phyloP scores from a whole-genome alignment of 2,113 vertebrate species.

The Alouatta palliata region DNA sequence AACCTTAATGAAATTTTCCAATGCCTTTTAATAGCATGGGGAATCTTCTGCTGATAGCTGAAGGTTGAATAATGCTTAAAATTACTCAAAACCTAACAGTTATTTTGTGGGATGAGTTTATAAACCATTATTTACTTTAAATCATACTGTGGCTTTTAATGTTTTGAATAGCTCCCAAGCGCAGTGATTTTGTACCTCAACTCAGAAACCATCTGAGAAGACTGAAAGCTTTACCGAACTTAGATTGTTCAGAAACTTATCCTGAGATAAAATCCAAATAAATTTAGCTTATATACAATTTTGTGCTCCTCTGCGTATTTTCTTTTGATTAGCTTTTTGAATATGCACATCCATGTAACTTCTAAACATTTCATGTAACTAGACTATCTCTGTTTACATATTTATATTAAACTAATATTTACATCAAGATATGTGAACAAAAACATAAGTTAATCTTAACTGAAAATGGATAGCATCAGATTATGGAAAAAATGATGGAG shows the following conservation, averaged over 20 bases:
- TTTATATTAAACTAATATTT: background rate
- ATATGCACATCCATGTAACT: background rate
- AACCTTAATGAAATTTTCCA: background rate
- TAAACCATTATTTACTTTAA: constrained; percentile 43
- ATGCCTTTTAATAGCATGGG: background rate
- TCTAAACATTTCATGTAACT: background rate
- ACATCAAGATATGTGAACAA: background rate
- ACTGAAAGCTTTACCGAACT: background rate
- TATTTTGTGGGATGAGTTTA: constrained; percentile 43
- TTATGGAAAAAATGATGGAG: background rate
- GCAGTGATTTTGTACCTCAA: background rate
- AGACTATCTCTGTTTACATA: background rate
- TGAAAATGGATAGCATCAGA: background rate
- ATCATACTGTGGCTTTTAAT: constrained; percentile 26
- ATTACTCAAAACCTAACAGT: background rate
- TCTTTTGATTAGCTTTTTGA: background rate
- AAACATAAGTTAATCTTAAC: background rate
- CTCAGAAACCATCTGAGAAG: background rate
- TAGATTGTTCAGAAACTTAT: constrained; percentile 35
- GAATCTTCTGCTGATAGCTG: background rate
- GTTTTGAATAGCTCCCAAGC: constrained; percentile 14
- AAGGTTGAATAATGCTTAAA: background rate
- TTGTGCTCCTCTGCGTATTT: background rate
- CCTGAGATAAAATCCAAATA: background rate
- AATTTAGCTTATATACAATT: background rate